Evolutionary conservation across 53 echinoderm and acorn worm species (phyloP), one percentile per base, ranked within the genome.

Genomic region (Mesocentrotus franciscanus): DNA sequence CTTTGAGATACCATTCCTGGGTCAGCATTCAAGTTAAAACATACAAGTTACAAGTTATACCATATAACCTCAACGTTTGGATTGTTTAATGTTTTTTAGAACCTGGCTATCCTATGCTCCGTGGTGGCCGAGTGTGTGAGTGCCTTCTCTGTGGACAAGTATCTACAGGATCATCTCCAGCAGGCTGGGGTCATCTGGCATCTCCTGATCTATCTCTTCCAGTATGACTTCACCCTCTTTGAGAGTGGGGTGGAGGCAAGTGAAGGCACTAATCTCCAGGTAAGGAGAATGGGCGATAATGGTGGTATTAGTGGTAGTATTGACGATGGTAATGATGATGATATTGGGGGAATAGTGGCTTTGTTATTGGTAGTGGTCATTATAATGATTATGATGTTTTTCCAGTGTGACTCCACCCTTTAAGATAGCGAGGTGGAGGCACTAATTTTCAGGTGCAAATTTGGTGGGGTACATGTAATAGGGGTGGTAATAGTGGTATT

Each of bases 141-240:
- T 96, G 99, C 99, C 95, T 99, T 99, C 75, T 96, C 98, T 10
- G 97, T 99, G 15, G 98, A 98, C 89, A 95, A 97, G 95, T 99
- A 97, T 91, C 97, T 99, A 18, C 99, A 99, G 93, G 96, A 99
- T 70, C 97, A 98, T 68, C 96, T 99, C 8, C 97, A 97, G 60
- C 98, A 99, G 74, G 99, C 99, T 8, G 99, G 99, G 10, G 96
- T 97, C 85, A 95, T 99, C 83, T 99, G 98, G 99, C 99, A 99
- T 95, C 98, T 99, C 11, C 87, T 99, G 9, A 89, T 99, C 55
- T 99, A 96, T 93, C 97, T 99, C 89, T 99, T 99, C 97, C 96
- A 99, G 96, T 99, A 99, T 96, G 99, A 99, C 96, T 99, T 97
- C 95, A 99, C 99, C 55, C 95, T 99, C 92, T 98, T 96, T 71